phyloP scores from a whole-genome alignment of 2,888 invertebrate species.

The Eremobia ochroleuca region DNA sequence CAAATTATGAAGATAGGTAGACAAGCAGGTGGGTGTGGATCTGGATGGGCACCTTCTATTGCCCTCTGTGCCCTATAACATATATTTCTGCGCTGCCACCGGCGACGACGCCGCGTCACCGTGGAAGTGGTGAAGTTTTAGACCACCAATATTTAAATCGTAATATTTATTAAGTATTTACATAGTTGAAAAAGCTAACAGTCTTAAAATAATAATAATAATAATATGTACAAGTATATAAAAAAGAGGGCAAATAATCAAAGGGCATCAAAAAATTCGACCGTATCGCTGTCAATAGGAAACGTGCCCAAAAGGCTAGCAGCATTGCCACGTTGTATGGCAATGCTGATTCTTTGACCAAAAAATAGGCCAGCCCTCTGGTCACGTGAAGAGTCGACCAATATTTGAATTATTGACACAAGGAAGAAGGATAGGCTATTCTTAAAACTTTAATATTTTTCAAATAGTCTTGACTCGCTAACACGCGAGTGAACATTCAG shows the following conservation, averaged over 20 bases:
- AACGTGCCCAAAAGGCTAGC: no score
- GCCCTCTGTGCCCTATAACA: neutral
- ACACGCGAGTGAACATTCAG: neutral
- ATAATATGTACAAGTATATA: no score
- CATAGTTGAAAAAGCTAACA: no score
- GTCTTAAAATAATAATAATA: no score
- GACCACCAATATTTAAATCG: neutral
- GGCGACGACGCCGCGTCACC: neutral
- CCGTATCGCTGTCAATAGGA: no score
- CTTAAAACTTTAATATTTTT: neutral
- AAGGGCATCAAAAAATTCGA: no score
- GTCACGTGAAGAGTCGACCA: no score
- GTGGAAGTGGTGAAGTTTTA: neutral
- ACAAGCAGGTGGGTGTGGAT: neutral
- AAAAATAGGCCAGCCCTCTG: no score
- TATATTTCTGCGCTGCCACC: neutral
- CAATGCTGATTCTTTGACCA: no score
- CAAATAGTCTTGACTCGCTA: neutral
- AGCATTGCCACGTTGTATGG: no score
- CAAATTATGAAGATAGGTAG: neutral
- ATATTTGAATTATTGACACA: neutral
- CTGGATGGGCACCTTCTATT: neutral
- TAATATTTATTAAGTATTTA: no score
- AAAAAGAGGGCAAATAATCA: no score
- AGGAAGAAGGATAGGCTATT: neutral